Percentiles rank a stretch among this genome's conserved stretches.
Conservation (phyloP, 2,797 vertebrate species). For the Synanceia verrucosa region DNA sequence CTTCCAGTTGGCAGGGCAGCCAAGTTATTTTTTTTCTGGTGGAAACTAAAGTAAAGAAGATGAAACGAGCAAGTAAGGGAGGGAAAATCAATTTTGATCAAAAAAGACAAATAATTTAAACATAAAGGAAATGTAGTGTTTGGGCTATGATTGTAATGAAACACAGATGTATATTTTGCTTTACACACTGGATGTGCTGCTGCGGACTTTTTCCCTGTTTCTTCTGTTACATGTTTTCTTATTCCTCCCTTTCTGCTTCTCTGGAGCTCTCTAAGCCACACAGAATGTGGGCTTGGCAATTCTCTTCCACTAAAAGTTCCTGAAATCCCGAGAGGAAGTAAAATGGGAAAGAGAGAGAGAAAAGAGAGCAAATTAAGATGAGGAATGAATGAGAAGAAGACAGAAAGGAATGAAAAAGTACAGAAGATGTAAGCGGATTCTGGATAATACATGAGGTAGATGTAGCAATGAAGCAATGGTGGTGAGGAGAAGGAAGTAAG, state of each 20-base stretch:
- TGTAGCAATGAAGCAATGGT: conserved; percentile 45
- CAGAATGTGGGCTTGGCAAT: conserved; percentile 77
- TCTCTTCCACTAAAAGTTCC: conserved; percentile 62
- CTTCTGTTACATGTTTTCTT: conserved; percentile 74
- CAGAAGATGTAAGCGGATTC: conserved; percentile 32
- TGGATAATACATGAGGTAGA: conserved; percentile 16
- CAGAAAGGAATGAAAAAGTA: conserved; percentile 29
- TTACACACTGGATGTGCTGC: conserved; percentile 72
- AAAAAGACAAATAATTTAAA: conserved; percentile 86
- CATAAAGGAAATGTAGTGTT: conserved; percentile 84
- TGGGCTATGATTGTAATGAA: conserved; percentile 84
- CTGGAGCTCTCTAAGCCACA: conserved; percentile 74
- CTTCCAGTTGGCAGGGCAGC: conserved; percentile 77
- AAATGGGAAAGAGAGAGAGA: conserved; percentile 14
- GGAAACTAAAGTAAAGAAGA: conserved; percentile 79
- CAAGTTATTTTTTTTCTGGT: conserved; percentile 76
- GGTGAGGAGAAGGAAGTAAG: conserved; percentile 37
- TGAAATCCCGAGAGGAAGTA: conserved; percentile 57
- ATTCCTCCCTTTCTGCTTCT: conserved; percentile 69
- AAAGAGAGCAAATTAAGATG: conserved; percentile 37
- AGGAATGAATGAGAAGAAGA: conserved; percentile 34
- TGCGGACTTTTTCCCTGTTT: conserved; percentile 52
- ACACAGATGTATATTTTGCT: conserved; percentile 82
- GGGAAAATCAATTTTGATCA: conserved; percentile 81
- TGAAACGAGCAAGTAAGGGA: conserved; percentile 73